phyloP scores from a whole-genome alignment of 2,888 invertebrate species.

The Meiosimyza platycephala region DNA sequence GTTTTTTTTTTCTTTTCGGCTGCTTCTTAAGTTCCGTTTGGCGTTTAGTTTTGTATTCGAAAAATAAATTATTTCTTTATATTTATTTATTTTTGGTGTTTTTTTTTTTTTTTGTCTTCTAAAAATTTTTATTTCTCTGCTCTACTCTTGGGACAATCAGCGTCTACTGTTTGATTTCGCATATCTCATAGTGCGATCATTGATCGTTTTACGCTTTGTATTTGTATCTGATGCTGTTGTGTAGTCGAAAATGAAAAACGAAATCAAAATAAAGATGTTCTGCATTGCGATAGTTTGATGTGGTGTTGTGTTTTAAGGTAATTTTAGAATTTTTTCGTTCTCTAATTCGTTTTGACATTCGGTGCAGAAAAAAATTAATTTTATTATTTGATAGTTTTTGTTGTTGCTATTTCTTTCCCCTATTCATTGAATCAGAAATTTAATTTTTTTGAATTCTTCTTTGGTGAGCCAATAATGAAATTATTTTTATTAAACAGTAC shows the following conservation, averaged over 20 bases:
- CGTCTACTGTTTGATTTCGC: background rate
- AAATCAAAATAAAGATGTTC: background rate
- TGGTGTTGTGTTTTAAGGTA: background rate
- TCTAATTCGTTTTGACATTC: background rate
- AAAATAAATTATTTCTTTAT: conserved; percentile 6
- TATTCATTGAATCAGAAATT: too few species aligned
- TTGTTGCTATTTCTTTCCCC: too few species aligned
- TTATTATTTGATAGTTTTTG: too few species aligned
- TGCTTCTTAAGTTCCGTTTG: background rate
- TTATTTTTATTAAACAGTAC: too few species aligned
- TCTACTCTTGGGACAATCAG: background rate
- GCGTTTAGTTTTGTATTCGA: background rate
- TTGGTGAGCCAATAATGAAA: too few species aligned
- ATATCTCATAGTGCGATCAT: background rate
- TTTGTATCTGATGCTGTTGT: background rate
- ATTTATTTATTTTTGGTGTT: background rate
- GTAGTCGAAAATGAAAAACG: too few species aligned
- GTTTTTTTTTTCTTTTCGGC: background rate
- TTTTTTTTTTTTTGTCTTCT: conserved; percentile 1
- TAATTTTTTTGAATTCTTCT: too few species aligned
- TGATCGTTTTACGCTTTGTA: conserved; percentile 9
- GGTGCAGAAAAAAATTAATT: background rate
- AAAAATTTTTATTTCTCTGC: background rate
- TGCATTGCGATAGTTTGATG: background rate
- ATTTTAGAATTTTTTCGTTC: conserved; percentile 8